Evolutionary conservation across 2,113 vertebrate genomes (phyloP).

Genomic region (Megaleporinus macrocephalus): DNA sequence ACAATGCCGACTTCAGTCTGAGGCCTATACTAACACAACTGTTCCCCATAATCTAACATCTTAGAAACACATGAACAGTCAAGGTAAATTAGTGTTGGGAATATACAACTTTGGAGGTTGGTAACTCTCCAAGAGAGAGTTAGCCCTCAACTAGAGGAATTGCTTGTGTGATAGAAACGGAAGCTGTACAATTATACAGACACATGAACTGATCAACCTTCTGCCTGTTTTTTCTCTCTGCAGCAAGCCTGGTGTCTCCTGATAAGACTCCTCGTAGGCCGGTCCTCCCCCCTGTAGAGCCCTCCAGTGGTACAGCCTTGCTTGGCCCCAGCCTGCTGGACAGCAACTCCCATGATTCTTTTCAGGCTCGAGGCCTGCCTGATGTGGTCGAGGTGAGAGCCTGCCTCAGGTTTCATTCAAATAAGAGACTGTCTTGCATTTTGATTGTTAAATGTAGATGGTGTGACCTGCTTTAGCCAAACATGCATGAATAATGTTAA

Average conservation of each 20-base stretch:
- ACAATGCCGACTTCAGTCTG: too few relatives aligned
- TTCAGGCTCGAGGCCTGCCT: constrained; percentile 90
- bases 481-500: too few relatives aligned
- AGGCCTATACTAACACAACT: too few relatives aligned
- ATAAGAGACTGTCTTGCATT: not conserved
- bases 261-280: constrained; percentile 90
- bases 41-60: too few relatives aligned
- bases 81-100: too few relatives aligned
- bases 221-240: constrained; percentile 37
- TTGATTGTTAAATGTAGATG: not conserved
- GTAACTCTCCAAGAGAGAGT: too few relatives aligned
- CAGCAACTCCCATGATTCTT: constrained; percentile 95
- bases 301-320: constrained; percentile 87
- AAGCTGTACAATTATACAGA: not conserved
- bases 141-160: not conserved
- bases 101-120: not conserved
- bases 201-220: constrained; percentile 13
- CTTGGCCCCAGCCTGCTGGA: constrained; percentile 93
- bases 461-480: too few relatives aligned
- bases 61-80: too few relatives aligned
- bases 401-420: not conserved
- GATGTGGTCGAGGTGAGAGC: constrained; percentile 89
- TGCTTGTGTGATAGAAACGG: not conserved
- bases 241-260: constrained; percentile 95
- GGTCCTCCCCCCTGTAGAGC: constrained; percentile 80